phyloP scores from a whole-genome alignment of 2,113 vertebrate species.

The Romanogobio albipinnatus region DNA sequence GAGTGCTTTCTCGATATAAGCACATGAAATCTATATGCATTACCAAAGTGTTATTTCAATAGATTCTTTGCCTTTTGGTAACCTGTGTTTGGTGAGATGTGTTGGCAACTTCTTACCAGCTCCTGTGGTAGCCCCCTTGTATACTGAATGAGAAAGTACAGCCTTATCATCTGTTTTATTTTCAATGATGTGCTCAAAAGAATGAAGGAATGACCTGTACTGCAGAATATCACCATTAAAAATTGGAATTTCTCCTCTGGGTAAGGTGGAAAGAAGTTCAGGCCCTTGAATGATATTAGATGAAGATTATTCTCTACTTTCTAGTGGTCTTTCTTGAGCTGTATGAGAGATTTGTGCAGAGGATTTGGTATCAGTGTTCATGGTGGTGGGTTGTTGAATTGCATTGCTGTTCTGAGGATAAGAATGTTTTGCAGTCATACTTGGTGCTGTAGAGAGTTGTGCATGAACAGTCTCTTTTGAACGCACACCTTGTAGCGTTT shows the following conservation, averaged over 20 bases:
- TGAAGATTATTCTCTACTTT: neutral
- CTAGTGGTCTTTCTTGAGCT: neutral
- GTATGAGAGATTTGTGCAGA: neutral
- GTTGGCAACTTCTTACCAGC: no score
- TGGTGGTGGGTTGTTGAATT: neutral
- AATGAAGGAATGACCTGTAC: conserved; percentile 27
- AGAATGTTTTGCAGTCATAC: no score
- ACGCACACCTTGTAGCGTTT: no score
- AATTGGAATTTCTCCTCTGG: neutral
- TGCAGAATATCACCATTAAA: conserved; percentile 20
- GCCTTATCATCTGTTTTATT: neutral
- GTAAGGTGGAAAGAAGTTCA: conserved; percentile 11
- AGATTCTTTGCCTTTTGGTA: conserved; percentile 22
- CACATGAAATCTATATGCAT: conserved; percentile 25
- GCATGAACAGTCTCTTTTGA: no score
- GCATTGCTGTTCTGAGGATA: neutral
- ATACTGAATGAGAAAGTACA: conserved; percentile 7
- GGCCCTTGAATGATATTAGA: neutral
- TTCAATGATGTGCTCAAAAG: no score
- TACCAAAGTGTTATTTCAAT: conserved; percentile 5
- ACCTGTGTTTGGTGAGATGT: neutral
- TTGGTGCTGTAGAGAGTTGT: no score
- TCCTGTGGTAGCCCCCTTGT: conserved; percentile 13
- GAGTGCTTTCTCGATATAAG: neutral
- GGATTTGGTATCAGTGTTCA: neutral